phyloP scores from a whole-genome alignment of 53 echinoderm and acorn worm species.

The Stichopus horrens region DNA sequence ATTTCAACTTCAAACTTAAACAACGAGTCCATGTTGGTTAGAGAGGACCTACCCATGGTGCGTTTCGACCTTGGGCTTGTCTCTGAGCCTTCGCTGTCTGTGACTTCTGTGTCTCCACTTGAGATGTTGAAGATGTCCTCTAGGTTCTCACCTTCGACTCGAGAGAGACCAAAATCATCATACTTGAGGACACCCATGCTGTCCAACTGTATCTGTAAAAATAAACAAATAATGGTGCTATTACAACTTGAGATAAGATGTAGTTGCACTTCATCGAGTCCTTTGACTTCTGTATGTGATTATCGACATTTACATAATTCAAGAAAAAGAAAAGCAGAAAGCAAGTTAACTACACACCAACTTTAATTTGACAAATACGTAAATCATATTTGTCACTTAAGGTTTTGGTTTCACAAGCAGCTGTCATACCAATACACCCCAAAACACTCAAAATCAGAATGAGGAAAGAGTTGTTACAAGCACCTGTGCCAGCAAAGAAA shows the following conservation, averaged over 20 bases:
- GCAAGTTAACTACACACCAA: no score
- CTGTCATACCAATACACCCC: no score
- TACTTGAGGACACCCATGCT: constrained; percentile 86
- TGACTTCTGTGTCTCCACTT: constrained; percentile 51
- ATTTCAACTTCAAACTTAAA: no score
- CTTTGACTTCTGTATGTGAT: no score
- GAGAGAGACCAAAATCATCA: constrained; percentile 92
- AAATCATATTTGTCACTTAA: no score
- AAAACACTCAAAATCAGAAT: no score
- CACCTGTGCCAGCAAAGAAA: no score
- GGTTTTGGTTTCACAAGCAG: no score
- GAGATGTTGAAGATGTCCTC: constrained; percentile 80
- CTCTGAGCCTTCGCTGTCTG: constrained; percentile 56
- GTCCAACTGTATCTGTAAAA: constrained; percentile 79
- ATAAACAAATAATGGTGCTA: neutral
- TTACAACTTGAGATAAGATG: neutral
- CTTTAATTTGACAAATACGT: no score
- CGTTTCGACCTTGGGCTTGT: constrained; percentile 53
- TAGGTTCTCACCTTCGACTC: constrained; percentile 89
- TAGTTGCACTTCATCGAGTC: no score
- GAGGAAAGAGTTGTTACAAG: no score
- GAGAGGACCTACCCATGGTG: constrained; percentile 55
- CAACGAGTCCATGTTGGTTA: no score
- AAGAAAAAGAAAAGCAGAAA: neutral
- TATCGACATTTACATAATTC: neutral